These are phyloP conservation scores for Mythimna vitellina DNA, from an alignment of 2,888 invertebrate genomes.

Conservation along the genomic window DNA sequence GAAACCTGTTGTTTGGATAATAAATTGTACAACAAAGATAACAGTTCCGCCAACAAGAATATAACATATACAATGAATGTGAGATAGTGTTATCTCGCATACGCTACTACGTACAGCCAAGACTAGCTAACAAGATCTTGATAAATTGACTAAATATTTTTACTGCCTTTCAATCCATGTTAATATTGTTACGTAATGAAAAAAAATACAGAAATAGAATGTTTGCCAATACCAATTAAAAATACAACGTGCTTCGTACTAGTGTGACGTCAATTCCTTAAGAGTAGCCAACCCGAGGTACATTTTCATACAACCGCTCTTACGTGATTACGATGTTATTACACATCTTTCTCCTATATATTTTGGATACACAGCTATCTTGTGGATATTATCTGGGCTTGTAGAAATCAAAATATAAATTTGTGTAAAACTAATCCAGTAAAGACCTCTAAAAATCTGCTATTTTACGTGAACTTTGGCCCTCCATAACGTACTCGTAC, in stretches of 20 bases:
- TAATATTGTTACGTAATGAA: neutral
- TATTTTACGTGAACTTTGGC: too few species aligned
- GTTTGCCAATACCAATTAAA: slow-evolving; percentile 20
- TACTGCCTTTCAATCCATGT: neutral
- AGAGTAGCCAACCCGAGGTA: too few species aligned
- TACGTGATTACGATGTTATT: too few species aligned
- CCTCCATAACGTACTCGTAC: too few species aligned
- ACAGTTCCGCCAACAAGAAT: slow-evolving; percentile 42
- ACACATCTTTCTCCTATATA: too few species aligned
- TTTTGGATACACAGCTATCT: too few species aligned
- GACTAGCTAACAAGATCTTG: slow-evolving; percentile 22
- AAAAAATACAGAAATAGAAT: slow-evolving; percentile 22
- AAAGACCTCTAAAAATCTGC: too few species aligned
- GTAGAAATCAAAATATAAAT: too few species aligned
- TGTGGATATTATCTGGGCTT: too few species aligned
- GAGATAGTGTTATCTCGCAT: slow-evolving; percentile 46
- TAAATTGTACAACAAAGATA: slow-evolving; percentile 41
- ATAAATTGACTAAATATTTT: slow-evolving; percentile 21
- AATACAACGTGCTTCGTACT: neutral
- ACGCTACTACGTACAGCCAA: slow-evolving; percentile 17
- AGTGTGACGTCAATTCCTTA: slow-evolving; percentile 28
- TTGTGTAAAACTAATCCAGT: too few species aligned
- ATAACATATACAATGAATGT: slow-evolving; percentile 35
- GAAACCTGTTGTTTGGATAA: slow-evolving; percentile 35
- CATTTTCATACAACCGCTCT: too few species aligned